A percentile compares a stretch with the other conserved stretches of the same genome.
These are phyloP conservation scores for Vombatus ursinus DNA, from an alignment of 2,113 vertebrate species.

Conservation along the genomic window DNA sequence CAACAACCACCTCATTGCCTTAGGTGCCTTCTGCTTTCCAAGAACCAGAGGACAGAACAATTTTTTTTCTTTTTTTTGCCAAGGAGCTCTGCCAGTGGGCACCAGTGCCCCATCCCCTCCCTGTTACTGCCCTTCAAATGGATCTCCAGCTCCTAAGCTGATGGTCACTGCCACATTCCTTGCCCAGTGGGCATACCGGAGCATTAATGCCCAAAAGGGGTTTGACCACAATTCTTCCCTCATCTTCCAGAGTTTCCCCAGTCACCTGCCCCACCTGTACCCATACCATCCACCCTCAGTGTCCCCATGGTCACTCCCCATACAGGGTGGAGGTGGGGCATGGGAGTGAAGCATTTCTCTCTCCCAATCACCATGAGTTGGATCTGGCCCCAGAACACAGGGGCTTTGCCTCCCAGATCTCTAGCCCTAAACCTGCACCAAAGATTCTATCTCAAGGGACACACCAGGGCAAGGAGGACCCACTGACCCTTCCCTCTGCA, in stretches of 20 bases:
- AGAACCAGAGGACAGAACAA: slow-evolving; percentile 60
- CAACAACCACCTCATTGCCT: slow-evolving; percentile 80
- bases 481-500: slow-evolving; percentile 10
- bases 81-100: slow-evolving; percentile 42
- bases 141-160: slow-evolving; percentile 37
- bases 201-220: not conserved
- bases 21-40: slow-evolving; percentile 85
- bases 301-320: not conserved
- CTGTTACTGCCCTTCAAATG: not conserved
- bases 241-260: not conserved
- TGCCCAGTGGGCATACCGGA: slow-evolving; percentile 44
- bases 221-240: slow-evolving; percentile 61
- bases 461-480: not conserved
- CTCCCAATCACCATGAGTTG: slow-evolving; percentile 8
- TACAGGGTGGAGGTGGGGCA: not conserved
- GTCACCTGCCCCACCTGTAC: not conserved
- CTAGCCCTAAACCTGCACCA: slow-evolving; percentile 82
- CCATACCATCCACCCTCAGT: not conserved
- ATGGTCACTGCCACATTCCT: slow-evolving; percentile 55
- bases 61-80: slow-evolving; percentile 35
- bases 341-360: slow-evolving; percentile 8
- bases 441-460: slow-evolving; percentile 82
- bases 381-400: slow-evolving; percentile 7
- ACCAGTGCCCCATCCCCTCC: not conserved
- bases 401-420: not conserved